Percentiles rank a stretch among this genome's conserved stretches.
Conservation (phyloP, 2,888 invertebrate genomes). For the Stramonita haemastoma region DNA sequence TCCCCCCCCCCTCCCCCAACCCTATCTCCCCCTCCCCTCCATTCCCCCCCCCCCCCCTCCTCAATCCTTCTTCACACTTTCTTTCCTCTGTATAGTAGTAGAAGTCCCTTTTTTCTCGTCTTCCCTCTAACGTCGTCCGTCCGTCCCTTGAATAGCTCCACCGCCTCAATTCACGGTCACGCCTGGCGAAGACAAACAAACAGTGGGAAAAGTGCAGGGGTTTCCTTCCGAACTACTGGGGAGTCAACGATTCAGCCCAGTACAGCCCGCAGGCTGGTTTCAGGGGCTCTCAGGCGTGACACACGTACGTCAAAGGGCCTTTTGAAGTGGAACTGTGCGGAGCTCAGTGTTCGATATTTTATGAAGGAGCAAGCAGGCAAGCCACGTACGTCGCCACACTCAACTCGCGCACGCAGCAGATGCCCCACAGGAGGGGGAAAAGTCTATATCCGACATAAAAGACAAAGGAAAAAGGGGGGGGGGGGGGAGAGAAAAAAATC, state of each 20-base stretch:
- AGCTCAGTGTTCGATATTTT: conserved; percentile 1
- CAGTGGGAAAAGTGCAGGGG: neutral
- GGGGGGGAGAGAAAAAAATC: too few relatives aligned
- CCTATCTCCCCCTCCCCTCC: neutral
- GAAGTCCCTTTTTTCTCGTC: too few relatives aligned
- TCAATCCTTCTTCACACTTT: neutral
- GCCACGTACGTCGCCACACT: too few relatives aligned
- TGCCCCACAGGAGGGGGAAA: too few relatives aligned
- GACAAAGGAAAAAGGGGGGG: too few relatives aligned
- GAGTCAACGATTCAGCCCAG: neutral
- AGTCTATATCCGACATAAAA: too few relatives aligned
- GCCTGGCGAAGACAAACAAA: neutral
- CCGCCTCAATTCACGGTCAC: neutral
- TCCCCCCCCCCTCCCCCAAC: neutral
- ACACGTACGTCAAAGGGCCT: neutral
- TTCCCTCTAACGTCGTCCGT: too few relatives aligned
- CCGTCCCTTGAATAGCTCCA: neutral
- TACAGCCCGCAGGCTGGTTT: neutral
- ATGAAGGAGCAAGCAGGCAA: neutral
- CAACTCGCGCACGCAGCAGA: too few relatives aligned
- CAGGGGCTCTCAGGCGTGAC: neutral
- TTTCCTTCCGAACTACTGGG: neutral
- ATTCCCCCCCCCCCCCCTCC: neutral
- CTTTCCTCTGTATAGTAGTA: too few relatives aligned
- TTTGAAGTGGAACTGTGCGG: neutral